These are phyloP conservation scores for Cosmia pyralina DNA, from an alignment of 2,888 invertebrate species.

Conservation along the genomic window DNA sequence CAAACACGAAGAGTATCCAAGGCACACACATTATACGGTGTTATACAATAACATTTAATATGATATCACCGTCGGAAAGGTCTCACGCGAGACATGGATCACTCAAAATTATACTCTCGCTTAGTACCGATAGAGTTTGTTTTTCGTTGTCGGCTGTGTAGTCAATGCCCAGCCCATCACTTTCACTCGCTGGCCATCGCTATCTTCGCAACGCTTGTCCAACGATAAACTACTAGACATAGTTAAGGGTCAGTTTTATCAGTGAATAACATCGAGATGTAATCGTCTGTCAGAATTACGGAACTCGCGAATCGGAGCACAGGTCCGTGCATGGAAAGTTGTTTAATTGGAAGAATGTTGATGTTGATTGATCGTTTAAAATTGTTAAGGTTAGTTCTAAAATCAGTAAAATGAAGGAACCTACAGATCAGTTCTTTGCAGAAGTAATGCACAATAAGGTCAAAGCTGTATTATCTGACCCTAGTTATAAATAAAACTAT, in stretches of 20 bases:
- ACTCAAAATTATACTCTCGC: conserved; percentile 29
- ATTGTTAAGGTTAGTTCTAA: neutral
- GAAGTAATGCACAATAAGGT: neutral
- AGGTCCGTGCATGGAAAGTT: conserved; percentile 32
- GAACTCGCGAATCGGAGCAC: conserved; percentile 27
- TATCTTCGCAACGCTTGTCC: conserved; percentile 54
- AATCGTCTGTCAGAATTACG: conserved; percentile 41
- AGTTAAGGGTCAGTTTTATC: conserved; percentile 63
- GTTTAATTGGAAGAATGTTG: neutral
- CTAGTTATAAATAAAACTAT: neutral
- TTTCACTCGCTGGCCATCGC: conserved; percentile 57
- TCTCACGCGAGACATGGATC: conserved; percentile 21
- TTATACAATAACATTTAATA: conserved; percentile 65
- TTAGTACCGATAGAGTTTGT: conserved; percentile 9
- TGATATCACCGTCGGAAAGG: conserved; percentile 56
- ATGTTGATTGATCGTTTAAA: neutral
- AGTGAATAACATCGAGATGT: conserved; percentile 44
- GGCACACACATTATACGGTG: conserved; percentile 52
- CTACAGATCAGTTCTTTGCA: neutral
- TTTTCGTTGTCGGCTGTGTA: conserved; percentile 26
- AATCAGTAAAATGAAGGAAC: too few relatives aligned
- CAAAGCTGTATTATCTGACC: neutral
- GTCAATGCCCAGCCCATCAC: conserved; percentile 57
- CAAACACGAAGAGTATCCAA: conserved; percentile 54
- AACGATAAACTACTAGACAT: conserved; percentile 57